Conservation (phyloP, 2,113 vertebrate species). For the Numida meleagris region DNA sequence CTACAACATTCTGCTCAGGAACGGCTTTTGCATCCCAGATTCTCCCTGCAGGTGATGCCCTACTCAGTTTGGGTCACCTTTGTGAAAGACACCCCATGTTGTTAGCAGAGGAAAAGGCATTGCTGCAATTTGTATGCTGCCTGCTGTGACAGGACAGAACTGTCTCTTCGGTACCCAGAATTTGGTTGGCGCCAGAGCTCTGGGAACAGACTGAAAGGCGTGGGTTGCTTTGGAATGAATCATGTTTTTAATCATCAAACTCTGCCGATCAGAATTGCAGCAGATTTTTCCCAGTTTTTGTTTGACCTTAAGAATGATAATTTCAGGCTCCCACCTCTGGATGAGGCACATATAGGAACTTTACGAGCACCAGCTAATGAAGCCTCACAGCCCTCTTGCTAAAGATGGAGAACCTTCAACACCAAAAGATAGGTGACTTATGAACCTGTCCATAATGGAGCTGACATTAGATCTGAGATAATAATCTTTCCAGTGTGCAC, state of each 20-base stretch:
- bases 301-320: not conserved
- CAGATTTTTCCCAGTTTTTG: not conserved
- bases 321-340: not conserved
- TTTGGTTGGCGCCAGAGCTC: slow-evolving; percentile 67
- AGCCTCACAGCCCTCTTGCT: not conserved
- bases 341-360: not conserved
- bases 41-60: not conserved
- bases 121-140: slow-evolving; percentile 32
- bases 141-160: slow-evolving; percentile 69
- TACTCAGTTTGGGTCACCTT: not conserved
- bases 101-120: not conserved
- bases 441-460: not conserved
- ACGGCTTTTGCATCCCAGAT: not conserved
- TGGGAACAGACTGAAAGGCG: slow-evolving; percentile 71
- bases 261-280: slow-evolving; percentile 55
- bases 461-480: not conserved
- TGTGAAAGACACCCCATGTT: not conserved
- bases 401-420: not conserved
- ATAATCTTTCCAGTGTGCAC: not conserved
- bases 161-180: slow-evolving; percentile 71
- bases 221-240: slow-evolving; percentile 69
- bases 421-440: not conserved
- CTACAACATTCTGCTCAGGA: not conserved
- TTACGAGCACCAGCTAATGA: not conserved
- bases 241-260: slow-evolving; percentile 72